Base-by-base conservation (phyloP, 2,888 invertebrate species). In the Petrophora chlorosata region DNA sequence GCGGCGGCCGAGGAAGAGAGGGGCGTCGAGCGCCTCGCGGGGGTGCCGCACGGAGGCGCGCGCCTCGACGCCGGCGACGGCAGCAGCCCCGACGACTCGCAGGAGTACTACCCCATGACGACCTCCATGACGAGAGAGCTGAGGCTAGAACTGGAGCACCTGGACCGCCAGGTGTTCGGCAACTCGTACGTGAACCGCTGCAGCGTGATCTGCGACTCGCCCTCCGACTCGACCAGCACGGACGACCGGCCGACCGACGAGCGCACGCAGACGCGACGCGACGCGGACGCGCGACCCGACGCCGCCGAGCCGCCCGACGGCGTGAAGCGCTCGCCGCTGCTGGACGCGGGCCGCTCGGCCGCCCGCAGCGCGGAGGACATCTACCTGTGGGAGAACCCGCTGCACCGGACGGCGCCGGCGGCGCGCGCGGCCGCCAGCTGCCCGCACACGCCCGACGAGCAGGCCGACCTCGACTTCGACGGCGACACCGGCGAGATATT, bases 61-160 rank as follows among this genome's bases (percentile, higher is more conserved):
- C 58, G 76, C 73, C 61, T 67, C 2, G 86, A 89, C 34, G 60
- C 76, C 7, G 87, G 92, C 56, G 92, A 93, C 47, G 92, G 93
- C 34, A 93, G 92, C 61, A 95, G 95, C 55, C 95, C 95, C 0
- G 95, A 96, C 62, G 95, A 96, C 76, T 94, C 94, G 1, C 94
- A 95, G 62, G 95, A 95, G 71, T 96, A 96, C 75, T 95, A 95
- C 71, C 96, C 96, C 2, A 95, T 97, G 94, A 95, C 96, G 0
- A 96, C 96, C 3, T 95, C 96, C 2, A 95, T 96, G 89, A 96
- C 96, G 0, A 92, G 96, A 65, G 96, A 97, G 75, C 82, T 97
- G 65, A 92, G 95, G 64, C 90, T 96, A 34, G 96, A 97, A 77
- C 79, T 96, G 55, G 96, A 97, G 70, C 96, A 95, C 74, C 86